Conservation (phyloP, 1,140 invertebrate genomes). For the Aphaenogaster ashmeadi region DNA sequence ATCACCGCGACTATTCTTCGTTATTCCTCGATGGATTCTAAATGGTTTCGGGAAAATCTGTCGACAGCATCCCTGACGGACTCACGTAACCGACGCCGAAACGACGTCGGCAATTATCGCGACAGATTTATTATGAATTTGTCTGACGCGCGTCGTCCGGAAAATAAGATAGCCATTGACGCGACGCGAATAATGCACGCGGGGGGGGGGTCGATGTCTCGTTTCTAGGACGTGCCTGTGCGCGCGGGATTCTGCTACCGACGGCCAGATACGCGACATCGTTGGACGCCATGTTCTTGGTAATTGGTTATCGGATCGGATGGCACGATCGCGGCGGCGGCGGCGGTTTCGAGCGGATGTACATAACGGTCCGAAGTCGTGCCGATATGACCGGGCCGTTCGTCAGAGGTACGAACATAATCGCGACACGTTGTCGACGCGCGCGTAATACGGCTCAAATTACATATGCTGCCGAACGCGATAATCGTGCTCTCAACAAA, state of each 20-base stretch:
- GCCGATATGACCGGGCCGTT: constrained; percentile 64
- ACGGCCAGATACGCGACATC: constrained; percentile 66
- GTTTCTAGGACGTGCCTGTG: constrained; percentile 51
- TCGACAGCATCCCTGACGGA: background rate
- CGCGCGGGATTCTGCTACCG: constrained; percentile 43
- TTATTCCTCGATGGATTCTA: background rate
- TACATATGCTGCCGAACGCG: constrained; percentile 73
- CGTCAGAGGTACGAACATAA: constrained; percentile 72
- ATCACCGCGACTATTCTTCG: no score
- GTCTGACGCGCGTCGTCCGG: constrained; percentile 56
- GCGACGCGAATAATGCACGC: constrained; percentile 35
- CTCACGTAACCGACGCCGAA: constrained; percentile 6
- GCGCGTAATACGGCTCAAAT: constrained; percentile 77
- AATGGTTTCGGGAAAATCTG: background rate
- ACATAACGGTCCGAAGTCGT: constrained; percentile 43
- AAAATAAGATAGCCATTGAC: constrained; percentile 60
- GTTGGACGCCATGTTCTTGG: constrained; percentile 77
- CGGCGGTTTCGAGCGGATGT: constrained; percentile 34
- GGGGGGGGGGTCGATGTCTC: constrained; percentile 33
- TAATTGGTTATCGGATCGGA: constrained; percentile 80
- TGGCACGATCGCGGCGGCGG: constrained; percentile 65
- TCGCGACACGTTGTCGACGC: constrained; percentile 78
- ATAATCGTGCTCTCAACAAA: constrained; percentile 77
- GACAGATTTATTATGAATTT: constrained; percentile 67
- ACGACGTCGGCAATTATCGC: constrained; percentile 28